Evolutionary conservation across 2,113 vertebrate species (phyloP).

Genomic region (Oryctolagus cuniculus): mOryCun1.1 NC_091435.1:19841501-19842000

Average conservation of each 20-base stretch:
- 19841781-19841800: background rate
- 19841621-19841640: background rate
- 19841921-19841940: background rate
- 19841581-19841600: background rate
- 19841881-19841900: background rate
- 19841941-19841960: background rate
- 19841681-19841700: slow-evolving; percentile 33
- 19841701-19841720: background rate
- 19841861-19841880: background rate
- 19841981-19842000: accelerated
- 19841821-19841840: background rate
- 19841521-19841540: slow-evolving; percentile 10
- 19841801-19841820: background rate
- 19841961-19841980: background rate
- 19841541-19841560: background rate
- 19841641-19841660: slow-evolving; percentile 53
- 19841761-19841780: background rate
- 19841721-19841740: slow-evolving; percentile 33
- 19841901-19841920: background rate
- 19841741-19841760: background rate
- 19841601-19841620: background rate
- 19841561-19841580: background rate
- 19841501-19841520: slow-evolving; percentile 2
- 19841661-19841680: slow-evolving; percentile 24
- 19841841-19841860: background rate